A percentile compares a stretch with the other conserved stretches of the same genome.
These are phyloP conservation scores for Oreochromis tanganicae DNA, from an alignment of 2,113 vertebrate species.

Conservation along the genomic window DNA sequence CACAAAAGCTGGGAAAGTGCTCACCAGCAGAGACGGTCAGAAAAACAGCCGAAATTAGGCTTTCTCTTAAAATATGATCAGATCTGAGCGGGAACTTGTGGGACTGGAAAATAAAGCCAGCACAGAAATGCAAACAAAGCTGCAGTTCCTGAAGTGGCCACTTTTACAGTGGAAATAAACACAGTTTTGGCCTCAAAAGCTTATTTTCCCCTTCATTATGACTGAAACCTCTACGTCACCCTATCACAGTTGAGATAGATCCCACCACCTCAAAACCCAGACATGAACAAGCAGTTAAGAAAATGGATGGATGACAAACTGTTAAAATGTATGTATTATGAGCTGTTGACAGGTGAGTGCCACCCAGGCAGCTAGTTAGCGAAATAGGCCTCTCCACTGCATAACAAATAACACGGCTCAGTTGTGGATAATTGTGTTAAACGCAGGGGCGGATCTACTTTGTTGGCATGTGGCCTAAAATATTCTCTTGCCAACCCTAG, in stretches of 20 bases:
- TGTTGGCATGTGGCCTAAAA: background rate
- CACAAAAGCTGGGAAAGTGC: background rate
- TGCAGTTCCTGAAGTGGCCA: background rate
- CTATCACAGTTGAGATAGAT: background rate
- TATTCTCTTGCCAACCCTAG: no score
- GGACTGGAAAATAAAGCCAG: background rate
- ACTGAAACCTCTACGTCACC: background rate
- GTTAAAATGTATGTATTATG: background rate
- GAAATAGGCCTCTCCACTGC: background rate
- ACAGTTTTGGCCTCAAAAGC: background rate
- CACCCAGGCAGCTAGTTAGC: background rate
- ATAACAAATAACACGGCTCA: background rate
- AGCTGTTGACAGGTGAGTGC: background rate
- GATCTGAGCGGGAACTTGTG: background rate
- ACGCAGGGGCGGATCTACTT: background rate
- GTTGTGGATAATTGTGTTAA: background rate
- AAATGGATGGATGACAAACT: background rate
- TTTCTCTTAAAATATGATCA: background rate
- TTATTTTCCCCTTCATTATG: background rate
- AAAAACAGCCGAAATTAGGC: background rate
- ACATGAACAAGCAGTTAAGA: background rate
- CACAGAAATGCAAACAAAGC: background rate
- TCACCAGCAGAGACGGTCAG: background rate
- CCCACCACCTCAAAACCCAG: background rate
- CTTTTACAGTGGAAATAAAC: background rate